These are phyloP conservation scores for Brachirus orientalis DNA, from an alignment of 2,113 vertebrate genomes.

Conservation along the genomic window DNA sequence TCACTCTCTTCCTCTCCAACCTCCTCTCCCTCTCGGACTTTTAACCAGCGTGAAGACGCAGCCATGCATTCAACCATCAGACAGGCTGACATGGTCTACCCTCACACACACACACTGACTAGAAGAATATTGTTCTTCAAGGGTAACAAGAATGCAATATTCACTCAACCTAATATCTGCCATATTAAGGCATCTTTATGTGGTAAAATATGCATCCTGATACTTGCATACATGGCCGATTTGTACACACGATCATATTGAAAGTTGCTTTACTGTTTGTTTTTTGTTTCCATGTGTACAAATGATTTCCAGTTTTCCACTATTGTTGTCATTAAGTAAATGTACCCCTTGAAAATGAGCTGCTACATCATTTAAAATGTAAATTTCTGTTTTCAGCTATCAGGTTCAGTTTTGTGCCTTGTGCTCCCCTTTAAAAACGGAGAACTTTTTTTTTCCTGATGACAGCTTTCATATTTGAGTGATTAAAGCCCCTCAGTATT, in stretches of 20 bases:
- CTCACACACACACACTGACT: conserved; percentile 42
- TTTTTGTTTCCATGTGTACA: conserved; percentile 6
- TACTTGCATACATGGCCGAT: conserved; percentile 39
- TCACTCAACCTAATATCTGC: conserved; percentile 56
- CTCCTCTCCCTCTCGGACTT: conserved; percentile 61
- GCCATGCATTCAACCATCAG: conserved; percentile 83
- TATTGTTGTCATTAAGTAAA: background rate
- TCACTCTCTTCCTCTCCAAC: conserved; percentile 52
- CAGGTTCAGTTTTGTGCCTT: too few relatives aligned
- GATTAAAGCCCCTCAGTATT: conserved; percentile 40
- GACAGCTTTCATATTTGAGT: conserved; percentile 41
- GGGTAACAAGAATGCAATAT: conserved; percentile 48
- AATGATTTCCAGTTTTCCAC: conserved; percentile 11
- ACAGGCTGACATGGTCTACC: conserved; percentile 69
- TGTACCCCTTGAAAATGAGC: background rate
- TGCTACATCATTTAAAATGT: conserved; percentile 7
- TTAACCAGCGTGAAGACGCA: conserved; percentile 81
- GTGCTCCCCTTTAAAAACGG: too few relatives aligned
- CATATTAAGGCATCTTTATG: conserved; percentile 50
- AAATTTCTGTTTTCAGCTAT: conserved; percentile 17
- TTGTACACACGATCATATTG: conserved; percentile 25
- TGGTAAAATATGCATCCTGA: conserved; percentile 55
- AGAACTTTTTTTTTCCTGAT: conserved; percentile 13
- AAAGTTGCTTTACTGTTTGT: conserved; percentile 1
- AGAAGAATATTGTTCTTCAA: conserved; percentile 52